phyloP scores from a whole-genome alignment of 2,888 invertebrate species.

The Meloe dianella region DNA sequence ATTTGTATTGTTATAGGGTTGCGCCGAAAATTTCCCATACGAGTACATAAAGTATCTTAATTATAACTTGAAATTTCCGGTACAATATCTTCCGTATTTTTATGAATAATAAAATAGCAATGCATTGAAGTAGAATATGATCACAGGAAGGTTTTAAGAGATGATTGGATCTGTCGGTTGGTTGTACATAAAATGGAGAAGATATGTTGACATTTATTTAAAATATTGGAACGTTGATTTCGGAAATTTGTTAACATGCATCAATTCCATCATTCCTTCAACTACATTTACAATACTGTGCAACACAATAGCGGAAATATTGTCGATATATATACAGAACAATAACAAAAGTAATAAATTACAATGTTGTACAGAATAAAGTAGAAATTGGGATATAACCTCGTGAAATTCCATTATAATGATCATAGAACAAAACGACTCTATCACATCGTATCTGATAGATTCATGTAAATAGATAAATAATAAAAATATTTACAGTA shows the following conservation, averaged over 20 bases:
- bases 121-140: background rate
- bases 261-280: background rate
- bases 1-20: background rate
- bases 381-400: conserved; percentile 7
- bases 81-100: no score
- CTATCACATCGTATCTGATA: background rate
- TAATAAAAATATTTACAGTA: conserved; percentile 2
- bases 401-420: conserved; percentile 17
- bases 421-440: background rate
- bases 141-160: background rate
- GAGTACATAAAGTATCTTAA: no score
- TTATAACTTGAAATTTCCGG: no score
- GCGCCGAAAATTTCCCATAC: background rate
- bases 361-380: conserved; percentile 4
- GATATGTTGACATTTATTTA: conserved; percentile 3
- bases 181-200: background rate
- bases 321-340: background rate
- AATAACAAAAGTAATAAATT: conserved; percentile 11
- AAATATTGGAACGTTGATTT: background rate
- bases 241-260: background rate
- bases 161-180: background rate
- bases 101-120: no score
- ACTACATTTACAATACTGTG: background rate
- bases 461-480: background rate
- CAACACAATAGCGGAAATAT: conserved; percentile 7